Base-by-base conservation (phyloP, 2,888 invertebrate species). In the Euzophera pinguis region DNA sequence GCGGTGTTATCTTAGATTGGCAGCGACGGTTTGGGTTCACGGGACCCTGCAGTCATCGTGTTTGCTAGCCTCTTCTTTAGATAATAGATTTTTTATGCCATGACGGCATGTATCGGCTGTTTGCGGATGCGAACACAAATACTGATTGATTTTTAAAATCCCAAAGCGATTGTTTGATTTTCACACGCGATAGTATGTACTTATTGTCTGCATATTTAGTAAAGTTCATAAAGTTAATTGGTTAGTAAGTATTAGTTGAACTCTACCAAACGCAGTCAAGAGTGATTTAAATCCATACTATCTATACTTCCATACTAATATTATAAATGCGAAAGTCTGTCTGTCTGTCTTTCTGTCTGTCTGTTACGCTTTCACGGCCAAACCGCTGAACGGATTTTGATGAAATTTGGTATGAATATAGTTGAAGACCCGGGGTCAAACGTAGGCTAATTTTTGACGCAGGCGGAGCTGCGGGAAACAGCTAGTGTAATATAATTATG, bases 111-210 rank as follows among this genome's bases (percentile, higher is more conserved):
- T 41, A 49, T 53, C 56, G 37, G 54, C 38, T 61, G 53, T 64
- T 62, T 57, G 58, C 52, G 51, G 49, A 52, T 59, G 59, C 53
- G 48, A 64, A 59, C 62, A 62, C 60, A 67, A 67, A 69, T 62
- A 67, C 57, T 62, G 57, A 50, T 59, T 65, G 54, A 60, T 64
- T 63, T 57, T 54, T 63, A 62, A 43, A 59, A 57, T 57, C 58
- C 53, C 55, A 48, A 60, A 60, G 50, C 56, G 57, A 54, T 56
- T 68, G 61, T 69, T 67, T 68, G 69, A 67, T 65, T 67, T 69
- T 69, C 69, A 64, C 68, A 69, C 65, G 67, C 60, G 48, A 64
- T 62, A 61, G 59, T 61, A 55, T 58, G 37, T 53, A 50, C 45
- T 32, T 12, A 22, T 12, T 3, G 17, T 48, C 37, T 48, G 37